Percentiles rank a stretch among this genome's conserved stretches.
Evolutionary conservation across 64 coral and sea anemone species (phyloP).

Genomic region (Dendronephthya gigantea): DNA sequence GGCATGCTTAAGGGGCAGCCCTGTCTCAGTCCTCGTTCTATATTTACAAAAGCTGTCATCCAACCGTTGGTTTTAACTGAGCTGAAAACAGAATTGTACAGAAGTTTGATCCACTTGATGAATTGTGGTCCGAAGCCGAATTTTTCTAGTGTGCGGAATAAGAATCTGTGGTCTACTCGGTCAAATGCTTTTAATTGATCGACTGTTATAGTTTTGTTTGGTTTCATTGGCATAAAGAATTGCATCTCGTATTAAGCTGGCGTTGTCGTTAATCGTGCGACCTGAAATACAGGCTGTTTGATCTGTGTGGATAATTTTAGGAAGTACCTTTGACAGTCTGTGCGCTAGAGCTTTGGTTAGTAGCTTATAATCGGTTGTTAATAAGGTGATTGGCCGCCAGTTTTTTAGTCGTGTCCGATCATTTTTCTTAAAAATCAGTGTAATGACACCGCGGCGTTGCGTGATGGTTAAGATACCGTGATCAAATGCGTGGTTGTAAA

Average conservation of each 20-base stretch:
- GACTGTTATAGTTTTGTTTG: slow-evolving; percentile 5
- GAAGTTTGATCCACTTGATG: no score
- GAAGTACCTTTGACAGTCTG: background rate
- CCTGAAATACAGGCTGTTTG: slow-evolving; percentile 4
- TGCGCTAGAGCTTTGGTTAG: slow-evolving; percentile 7
- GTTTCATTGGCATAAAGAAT: background rate
- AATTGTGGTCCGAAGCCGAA: no score
- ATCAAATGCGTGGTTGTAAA: slow-evolving; percentile 3
- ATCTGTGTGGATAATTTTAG: slow-evolving; percentile 22
- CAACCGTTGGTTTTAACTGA: no score
- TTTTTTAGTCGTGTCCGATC: background rate
- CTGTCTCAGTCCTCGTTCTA: no score
- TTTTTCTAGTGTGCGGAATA: no score
- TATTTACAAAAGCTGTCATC: no score
- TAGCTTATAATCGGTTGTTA: slow-evolving; percentile 17
- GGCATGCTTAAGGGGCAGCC: no score
- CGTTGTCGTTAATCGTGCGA: background rate
- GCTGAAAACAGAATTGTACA: no score
- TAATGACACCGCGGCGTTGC: background rate
- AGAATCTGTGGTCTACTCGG: no score
- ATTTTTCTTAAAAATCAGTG: slow-evolving; percentile 12
- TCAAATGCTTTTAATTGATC: slow-evolving; percentile 27
- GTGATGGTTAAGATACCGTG: background rate
- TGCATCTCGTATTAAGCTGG: slow-evolving; percentile 9
- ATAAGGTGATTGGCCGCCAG: background rate